Evolutionary conservation across 2,888 invertebrate genomes (phyloP).

Genomic region (Apotomis capreana): DNA sequence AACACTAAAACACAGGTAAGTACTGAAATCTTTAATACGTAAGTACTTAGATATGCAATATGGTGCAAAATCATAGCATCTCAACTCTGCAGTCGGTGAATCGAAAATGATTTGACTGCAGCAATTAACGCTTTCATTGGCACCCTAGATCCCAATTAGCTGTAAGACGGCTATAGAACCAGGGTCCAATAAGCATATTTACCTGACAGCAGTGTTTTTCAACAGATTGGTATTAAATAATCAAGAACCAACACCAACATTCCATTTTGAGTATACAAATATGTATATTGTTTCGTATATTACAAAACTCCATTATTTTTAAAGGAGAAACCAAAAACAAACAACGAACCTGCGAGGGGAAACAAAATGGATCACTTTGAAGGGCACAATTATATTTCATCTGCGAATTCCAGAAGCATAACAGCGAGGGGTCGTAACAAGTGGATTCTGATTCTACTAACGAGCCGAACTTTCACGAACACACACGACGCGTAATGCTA

Average conservation of each 20-base stretch:
- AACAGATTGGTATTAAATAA: too few species aligned
- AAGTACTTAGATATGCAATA: background rate
- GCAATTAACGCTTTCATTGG: slow-evolving; percentile 3
- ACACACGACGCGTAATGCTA: slow-evolving; percentile 15
- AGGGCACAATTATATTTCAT: background rate
- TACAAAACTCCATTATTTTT: too few species aligned
- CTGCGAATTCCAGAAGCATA: slow-evolving; percentile 1
- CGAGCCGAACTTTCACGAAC: slow-evolving; percentile 28
- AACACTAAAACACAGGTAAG: too few species aligned
- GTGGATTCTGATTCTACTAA: slow-evolving; percentile 27
- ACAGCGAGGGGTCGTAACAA: slow-evolving; percentile 27
- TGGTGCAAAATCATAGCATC: background rate
- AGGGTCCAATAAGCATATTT: background rate
- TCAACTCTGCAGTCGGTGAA: background rate
- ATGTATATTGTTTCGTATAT: too few species aligned
- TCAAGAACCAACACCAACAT: too few species aligned
- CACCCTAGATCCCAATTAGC: background rate
- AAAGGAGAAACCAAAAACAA: background rate
- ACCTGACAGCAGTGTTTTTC: too few species aligned
- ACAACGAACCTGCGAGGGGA: background rate
- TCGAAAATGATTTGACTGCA: slow-evolving; percentile 3
- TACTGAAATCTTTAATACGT: too few species aligned
- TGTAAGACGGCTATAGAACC: background rate
- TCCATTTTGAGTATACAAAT: too few species aligned
- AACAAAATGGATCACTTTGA: background rate